These are phyloP conservation scores for Alectura lathami DNA, from an alignment of 2,113 vertebrate genomes.

Conservation along the genomic window DNA sequence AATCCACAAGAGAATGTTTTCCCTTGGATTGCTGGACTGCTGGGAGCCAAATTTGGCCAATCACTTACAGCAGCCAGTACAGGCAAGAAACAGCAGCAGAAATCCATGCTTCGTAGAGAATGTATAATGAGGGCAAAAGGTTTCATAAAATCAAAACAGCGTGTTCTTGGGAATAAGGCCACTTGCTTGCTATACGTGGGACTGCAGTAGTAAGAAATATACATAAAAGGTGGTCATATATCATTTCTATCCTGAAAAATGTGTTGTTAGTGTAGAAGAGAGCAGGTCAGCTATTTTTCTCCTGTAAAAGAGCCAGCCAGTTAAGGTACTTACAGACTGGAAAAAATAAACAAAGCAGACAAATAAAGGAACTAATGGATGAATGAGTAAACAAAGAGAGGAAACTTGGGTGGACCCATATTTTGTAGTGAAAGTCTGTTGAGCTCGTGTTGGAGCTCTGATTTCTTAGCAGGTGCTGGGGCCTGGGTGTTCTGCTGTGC, in stretches of 20 bases:
- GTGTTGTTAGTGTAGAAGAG: not conserved
- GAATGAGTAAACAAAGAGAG: not conserved
- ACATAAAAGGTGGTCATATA: not conserved
- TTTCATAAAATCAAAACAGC: not conserved
- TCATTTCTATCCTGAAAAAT: not conserved
- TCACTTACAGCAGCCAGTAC: not conserved
- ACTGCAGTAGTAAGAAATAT: not conserved
- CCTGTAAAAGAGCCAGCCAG: not conserved
- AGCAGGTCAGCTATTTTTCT: not conserved
- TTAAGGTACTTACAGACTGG: not conserved
- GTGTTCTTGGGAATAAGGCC: not conserved
- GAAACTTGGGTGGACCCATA: not conserved
- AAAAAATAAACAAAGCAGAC: not conserved
- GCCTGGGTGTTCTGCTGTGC: not conserved
- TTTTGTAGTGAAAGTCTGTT: fast-evolving
- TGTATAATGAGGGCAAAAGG: not conserved
- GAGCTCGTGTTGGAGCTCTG: not conserved
- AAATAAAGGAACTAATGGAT: not conserved
- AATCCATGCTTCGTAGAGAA: not conserved
- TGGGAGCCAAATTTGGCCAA: not conserved
- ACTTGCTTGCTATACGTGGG: not conserved
- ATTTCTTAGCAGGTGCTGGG: not conserved
- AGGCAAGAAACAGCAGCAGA: not conserved
- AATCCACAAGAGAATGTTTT: not conserved
- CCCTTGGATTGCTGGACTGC: not conserved